Percentiles rank a stretch among this genome's conserved stretches.
Conservation (phyloP, 2,888 invertebrate genomes). For the Cotesia congregata region DNA sequence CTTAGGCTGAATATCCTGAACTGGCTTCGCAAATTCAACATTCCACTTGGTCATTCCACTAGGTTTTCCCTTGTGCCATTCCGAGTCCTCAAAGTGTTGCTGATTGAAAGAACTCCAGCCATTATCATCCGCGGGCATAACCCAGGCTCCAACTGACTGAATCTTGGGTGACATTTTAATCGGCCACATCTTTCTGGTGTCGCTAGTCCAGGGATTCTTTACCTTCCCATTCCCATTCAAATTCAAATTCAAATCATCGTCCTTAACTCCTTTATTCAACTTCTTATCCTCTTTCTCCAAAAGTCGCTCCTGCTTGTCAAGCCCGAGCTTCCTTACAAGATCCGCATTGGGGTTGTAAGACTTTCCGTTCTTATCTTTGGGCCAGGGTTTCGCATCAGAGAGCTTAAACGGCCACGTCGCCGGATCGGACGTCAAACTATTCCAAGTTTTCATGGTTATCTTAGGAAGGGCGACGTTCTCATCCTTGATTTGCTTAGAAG, state of each 20-base stretch:
- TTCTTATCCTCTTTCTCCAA: slow-evolving; percentile 28
- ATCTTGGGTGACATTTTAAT: slow-evolving; percentile 54
- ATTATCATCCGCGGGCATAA: slow-evolving; percentile 55
- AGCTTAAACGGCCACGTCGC: slow-evolving; percentile 66
- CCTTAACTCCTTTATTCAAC: neutral
- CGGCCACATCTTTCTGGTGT: slow-evolving; percentile 45
- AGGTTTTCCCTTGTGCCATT: slow-evolving; percentile 18
- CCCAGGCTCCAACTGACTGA: slow-evolving; percentile 56
- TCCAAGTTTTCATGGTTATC: slow-evolving; percentile 61
- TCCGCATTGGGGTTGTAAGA: slow-evolving; percentile 66
- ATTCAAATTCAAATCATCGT: slow-evolving; percentile 23
- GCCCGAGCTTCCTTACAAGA: slow-evolving; percentile 60
- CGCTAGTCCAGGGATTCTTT: slow-evolving; percentile 42
- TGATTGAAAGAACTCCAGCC: slow-evolving; percentile 56
- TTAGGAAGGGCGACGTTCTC: slow-evolving; percentile 51
- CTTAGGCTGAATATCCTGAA: slow-evolving; percentile 57
- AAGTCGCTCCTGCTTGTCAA: slow-evolving; percentile 56
- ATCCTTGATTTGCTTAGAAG: slow-evolving; percentile 26
- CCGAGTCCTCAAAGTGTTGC: slow-evolving; percentile 34
- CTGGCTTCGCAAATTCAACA: slow-evolving; percentile 46
- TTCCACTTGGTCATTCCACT: slow-evolving; percentile 53
- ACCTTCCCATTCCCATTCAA: too few relatives aligned
- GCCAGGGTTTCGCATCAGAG: slow-evolving; percentile 64
- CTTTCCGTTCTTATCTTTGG: slow-evolving; percentile 63
- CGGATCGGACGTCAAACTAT: slow-evolving; percentile 63